phyloP scores from a whole-genome alignment of 1,140 invertebrate species.

The Diachasmimorpha longicaudata region DNA sequence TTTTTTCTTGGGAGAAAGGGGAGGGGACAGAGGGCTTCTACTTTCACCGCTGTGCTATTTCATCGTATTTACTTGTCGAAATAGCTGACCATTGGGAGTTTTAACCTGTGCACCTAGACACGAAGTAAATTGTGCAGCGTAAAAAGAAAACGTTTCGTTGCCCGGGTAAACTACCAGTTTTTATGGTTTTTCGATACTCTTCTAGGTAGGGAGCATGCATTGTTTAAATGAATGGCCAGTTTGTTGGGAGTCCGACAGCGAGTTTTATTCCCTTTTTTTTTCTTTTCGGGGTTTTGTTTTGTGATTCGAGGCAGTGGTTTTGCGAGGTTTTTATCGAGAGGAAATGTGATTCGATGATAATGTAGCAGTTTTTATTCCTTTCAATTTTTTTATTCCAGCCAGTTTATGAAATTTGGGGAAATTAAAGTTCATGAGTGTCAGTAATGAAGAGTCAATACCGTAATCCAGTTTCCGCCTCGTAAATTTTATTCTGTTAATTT shows the following conservation, averaged over 20 bases:
- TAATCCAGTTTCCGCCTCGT: no score
- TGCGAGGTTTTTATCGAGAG: not conserved
- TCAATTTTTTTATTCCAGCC: no score
- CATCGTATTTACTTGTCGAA: conserved; percentile 7
- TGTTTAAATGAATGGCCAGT: not conserved
- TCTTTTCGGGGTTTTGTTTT: not conserved
- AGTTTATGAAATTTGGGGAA: no score
- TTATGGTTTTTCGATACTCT: not conserved
- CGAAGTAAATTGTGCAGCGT: not conserved
- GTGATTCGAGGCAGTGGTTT: not conserved
- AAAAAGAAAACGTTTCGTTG: not conserved
- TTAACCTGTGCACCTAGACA: not conserved
- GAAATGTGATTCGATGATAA: not conserved
- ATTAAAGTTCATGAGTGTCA: no score
- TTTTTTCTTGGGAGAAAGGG: not conserved
- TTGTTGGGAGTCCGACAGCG: not conserved
- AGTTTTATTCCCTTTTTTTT: not conserved
- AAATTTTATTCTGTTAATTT: no score
- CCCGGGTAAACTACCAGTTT: not conserved
- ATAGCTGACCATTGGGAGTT: not conserved
- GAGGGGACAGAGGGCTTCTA: not conserved
- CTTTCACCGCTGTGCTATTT: not conserved
- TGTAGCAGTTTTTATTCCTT: not conserved
- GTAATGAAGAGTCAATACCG: no score
- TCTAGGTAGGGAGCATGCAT: not conserved